A percentile compares a stretch with the other conserved stretches of the same genome.
Conservation (phyloP, 2,797 vertebrate genomes). For the Xenopus petersii region DNA sequence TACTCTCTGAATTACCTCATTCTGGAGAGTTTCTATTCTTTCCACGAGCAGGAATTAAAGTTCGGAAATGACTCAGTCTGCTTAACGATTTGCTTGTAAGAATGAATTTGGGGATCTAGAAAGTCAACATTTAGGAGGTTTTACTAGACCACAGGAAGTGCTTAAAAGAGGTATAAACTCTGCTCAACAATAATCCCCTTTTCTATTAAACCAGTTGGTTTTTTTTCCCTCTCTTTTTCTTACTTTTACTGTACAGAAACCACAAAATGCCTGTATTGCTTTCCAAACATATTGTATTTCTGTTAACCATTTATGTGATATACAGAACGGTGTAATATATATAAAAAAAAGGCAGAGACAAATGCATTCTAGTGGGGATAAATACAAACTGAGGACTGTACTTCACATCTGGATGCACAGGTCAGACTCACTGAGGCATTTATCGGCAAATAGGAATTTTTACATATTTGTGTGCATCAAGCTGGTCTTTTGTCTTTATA, state of each 20-base stretch:
- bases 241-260: slow-evolving; percentile 25
- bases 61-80: slow-evolving; percentile 47
- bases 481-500: no score
- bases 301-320: slow-evolving; percentile 3
- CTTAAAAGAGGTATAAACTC: slow-evolving; percentile 28
- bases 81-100: slow-evolving; percentile 38
- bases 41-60: slow-evolving; percentile 37
- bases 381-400: no score
- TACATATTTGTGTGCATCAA: no score
- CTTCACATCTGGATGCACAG: no score
- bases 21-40: slow-evolving; percentile 39
- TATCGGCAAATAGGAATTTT: no score
- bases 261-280: slow-evolving; percentile 1
- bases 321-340: background rate
- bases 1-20: slow-evolving; percentile 35
- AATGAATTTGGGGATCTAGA: slow-evolving; percentile 25
- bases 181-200: slow-evolving; percentile 34
- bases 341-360: background rate
- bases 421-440: no score
- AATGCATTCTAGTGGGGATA: background rate
- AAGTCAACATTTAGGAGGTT: slow-evolving; percentile 23
- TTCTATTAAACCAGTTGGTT: slow-evolving; percentile 8
- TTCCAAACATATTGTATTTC: background rate
- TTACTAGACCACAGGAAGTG: slow-evolving; percentile 42
- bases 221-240: background rate